These are phyloP conservation scores for Cyclargus thomasi DNA, from an alignment of 1,140 invertebrate species.

Conservation along the genomic window DNA sequence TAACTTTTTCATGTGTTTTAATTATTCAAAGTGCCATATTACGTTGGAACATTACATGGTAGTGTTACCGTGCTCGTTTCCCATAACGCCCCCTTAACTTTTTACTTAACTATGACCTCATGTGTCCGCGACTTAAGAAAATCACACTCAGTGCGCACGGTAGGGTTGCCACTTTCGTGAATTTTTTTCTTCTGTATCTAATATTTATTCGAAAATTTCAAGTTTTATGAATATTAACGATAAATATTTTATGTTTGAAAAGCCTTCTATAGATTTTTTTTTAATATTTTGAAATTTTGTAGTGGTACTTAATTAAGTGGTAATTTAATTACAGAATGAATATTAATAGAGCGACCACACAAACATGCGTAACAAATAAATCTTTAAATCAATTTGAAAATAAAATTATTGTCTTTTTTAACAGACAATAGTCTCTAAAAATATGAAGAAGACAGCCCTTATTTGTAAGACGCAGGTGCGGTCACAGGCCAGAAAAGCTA, in stretches of 20 bases:
- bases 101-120: slow-evolving; percentile 74
- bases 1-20: slow-evolving; percentile 33
- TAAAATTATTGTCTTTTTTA: neutral
- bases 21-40: slow-evolving; percentile 56
- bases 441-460: slow-evolving; percentile 41
- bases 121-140: slow-evolving; percentile 74
- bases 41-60: slow-evolving; percentile 61
- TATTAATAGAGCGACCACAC: too few relatives aligned
- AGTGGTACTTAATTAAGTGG: too few relatives aligned
- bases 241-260: too few relatives aligned
- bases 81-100: slow-evolving; percentile 75
- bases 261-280: too few relatives aligned
- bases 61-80: slow-evolving; percentile 74
- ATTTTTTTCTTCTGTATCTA: neutral
- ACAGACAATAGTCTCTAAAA: neutral
- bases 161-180: slow-evolving; percentile 38
- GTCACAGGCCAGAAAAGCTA: slow-evolving; percentile 53
- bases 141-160: slow-evolving; percentile 56
- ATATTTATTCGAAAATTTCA: neutral
- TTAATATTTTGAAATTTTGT: too few relatives aligned
- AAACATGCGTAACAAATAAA: too few relatives aligned
- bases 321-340: too few relatives aligned
- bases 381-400: too few relatives aligned
- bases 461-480: slow-evolving; percentile 63
- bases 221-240: too few relatives aligned